Percentiles rank a stretch among this genome's conserved stretches.
Conservation (phyloP, 2,797 vertebrate species). For the Mico argentatus region DNA sequence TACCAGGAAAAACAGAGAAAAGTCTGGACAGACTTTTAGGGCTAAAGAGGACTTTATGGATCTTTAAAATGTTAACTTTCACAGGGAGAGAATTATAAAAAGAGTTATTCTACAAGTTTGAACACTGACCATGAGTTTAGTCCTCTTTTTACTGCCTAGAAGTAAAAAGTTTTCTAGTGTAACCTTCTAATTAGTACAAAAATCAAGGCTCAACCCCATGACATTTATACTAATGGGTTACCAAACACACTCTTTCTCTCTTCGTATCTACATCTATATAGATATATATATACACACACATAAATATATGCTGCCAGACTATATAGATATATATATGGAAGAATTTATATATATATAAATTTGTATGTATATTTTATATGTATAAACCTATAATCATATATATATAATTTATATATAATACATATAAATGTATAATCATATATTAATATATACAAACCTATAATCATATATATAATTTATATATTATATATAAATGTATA, state of each 20-base stretch:
- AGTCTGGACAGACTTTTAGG: no score
- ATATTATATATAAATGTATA: no score
- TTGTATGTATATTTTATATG: not conserved
- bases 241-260: not conserved
- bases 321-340: not conserved
- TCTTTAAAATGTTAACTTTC: not conserved
- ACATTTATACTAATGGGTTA: not conserved
- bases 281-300: not conserved
- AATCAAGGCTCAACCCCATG: not conserved
- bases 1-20: not conserved
- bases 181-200: not conserved
- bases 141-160: not conserved
- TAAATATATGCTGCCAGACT: not conserved
- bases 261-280: no score
- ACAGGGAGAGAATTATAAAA: not conserved
- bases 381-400: not conserved
- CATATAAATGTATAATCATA: not conserved
- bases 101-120: not conserved
- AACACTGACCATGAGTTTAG: not conserved
- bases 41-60: not conserved
- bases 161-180: not conserved
- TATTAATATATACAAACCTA: not conserved
- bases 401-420: no score
- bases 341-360: not conserved
- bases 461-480: no score